Base-by-base conservation (phyloP, 2,113 vertebrate species). In the Pelecanus crispus region DNA sequence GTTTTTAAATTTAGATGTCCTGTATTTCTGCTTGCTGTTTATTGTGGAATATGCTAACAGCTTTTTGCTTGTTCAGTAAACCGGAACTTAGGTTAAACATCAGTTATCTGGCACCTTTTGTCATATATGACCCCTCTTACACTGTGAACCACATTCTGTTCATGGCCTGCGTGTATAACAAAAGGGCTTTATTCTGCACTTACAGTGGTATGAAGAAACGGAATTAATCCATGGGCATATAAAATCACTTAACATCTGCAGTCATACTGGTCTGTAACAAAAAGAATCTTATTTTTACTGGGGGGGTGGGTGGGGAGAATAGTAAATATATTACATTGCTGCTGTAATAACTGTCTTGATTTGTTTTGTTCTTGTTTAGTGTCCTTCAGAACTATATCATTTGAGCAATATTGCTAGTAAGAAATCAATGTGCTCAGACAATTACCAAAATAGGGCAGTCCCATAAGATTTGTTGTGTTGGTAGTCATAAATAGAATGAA, bases 381-480 rank as follows among this genome's bases (percentile, higher is more conserved):
- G 80, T 75, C 74, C 84, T 89, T 94, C 61, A 80, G 81, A 95
- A 88, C 44, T 29, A 6, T 40, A 90, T 67, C 40, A 71, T 81
- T 79, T 86, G 56, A 81, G 34, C 65, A 81, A 38, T 77, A 70
- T 36, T 89, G 65, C 78, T 80, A 66, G 62, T 77, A 53, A 72
- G 88, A 95, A 96, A 92, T 89, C 86, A 86, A 29, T 88, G 72
- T 80, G 40, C 25, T 80, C 67, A 67, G 68, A 78, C 88, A 87
- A 83, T 89, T 92, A 81, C 88, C 42, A 89, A 94, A 92, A 87
- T 24, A 72, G 34, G 58, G 34, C 52, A 92, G 52, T 81, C 78
- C 55, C 59, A 1, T 62, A 75, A 94, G 88, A 62, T 58, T 84
- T 74, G 68, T 88, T 83, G 28, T 68, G 28, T 40, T 81, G 32